phyloP scores from a whole-genome alignment of 2,888 invertebrate genomes.

The Amiota minor region DNA sequence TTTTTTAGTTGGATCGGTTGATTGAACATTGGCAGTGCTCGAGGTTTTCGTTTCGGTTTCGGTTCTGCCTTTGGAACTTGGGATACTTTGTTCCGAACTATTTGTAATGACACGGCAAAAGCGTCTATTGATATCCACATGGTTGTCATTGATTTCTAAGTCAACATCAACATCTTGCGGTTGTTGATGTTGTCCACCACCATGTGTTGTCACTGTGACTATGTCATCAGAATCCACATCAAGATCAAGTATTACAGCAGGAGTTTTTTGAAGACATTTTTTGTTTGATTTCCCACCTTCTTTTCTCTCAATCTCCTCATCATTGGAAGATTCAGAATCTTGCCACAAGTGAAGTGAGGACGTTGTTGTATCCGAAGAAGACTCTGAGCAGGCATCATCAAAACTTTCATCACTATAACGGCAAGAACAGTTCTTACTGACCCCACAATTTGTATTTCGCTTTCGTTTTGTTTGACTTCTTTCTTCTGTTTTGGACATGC shows the following conservation, averaged over 20 bases:
- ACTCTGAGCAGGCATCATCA: conserved; percentile 32
- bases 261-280: conserved; percentile 45
- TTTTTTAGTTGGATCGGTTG: neutral
- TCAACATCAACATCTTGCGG: no score
- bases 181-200: neutral
- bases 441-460: neutral
- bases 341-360: conserved; percentile 27
- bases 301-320: neutral
- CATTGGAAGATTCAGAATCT: neutral
- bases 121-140: conserved; percentile 48
- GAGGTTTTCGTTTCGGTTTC: conserved; percentile 23
- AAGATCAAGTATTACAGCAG: conserved; percentile 59
- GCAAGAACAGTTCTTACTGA: neutral
- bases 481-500: neutral
- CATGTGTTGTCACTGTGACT: conserved; percentile 41
- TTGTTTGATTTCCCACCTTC: neutral
- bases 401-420: neutral
- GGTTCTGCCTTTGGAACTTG: conserved; percentile 20
- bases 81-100: conserved; percentile 17
- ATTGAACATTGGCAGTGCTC: neutral
- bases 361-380: conserved; percentile 18
- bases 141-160: conserved; percentile 49
- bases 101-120: conserved; percentile 46
- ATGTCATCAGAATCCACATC: conserved; percentile 60
- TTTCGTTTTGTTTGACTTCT: neutral